Conservation (phyloP, 1,140 invertebrate genomes). For the Ruditapes philippinarum region DNA sequence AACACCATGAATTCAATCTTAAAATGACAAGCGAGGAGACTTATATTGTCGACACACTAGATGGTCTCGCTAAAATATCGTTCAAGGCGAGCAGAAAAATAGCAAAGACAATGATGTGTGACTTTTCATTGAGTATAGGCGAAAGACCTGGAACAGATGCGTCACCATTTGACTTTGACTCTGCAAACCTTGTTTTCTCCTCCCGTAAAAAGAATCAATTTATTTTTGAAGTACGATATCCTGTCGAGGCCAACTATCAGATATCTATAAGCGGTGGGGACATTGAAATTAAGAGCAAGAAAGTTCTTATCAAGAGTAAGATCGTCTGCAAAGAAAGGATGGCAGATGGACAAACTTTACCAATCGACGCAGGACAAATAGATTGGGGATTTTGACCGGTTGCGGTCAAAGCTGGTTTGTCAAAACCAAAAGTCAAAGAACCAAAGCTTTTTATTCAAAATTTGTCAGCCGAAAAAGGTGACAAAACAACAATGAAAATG, state of each 20-base stretch:
- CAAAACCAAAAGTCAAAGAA: constrained; percentile 1
- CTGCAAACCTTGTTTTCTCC: constrained; percentile 5
- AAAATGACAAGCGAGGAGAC: constrained; percentile 32
- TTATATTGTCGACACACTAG: constrained; percentile 33
- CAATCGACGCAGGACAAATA: background rate
- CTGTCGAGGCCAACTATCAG: constrained; percentile 30
- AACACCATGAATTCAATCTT: constrained; percentile 16
- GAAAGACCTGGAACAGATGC: background rate
- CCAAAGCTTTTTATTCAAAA: constrained; percentile 24
- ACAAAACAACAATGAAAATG: background rate
- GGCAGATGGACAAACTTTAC: background rate
- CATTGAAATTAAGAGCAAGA: background rate
- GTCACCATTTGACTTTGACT: background rate
- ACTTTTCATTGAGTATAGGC: background rate
- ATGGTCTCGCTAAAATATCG: constrained; percentile 2
- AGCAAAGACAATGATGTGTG: constrained; percentile 1
- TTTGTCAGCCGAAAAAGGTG: background rate
- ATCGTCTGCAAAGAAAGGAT: constrained; percentile 34
- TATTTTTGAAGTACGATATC: constrained; percentile 40
- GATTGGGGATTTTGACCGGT: constrained; percentile 43
- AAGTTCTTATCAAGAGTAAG: background rate
- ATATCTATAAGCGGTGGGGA: constrained; percentile 1
- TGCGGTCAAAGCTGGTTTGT: background rate
- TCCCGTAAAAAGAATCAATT: constrained; percentile 34
- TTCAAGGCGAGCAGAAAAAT: background rate